Conservation (phyloP, 2,113 vertebrate genomes). For the Psophia crepitans region DNA sequence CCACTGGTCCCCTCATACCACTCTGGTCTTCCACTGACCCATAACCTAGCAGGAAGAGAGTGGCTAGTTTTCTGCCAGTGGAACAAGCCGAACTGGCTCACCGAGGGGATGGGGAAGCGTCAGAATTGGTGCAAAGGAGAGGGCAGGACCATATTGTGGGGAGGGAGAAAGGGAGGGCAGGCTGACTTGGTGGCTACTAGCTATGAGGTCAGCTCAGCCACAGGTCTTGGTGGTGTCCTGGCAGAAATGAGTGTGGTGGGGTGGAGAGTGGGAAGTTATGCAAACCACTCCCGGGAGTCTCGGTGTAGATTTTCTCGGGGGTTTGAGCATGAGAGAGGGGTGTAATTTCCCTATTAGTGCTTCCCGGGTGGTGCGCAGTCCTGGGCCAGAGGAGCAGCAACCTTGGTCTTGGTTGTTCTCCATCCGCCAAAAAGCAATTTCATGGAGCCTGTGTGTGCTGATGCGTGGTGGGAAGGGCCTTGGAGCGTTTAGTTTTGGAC, state of each 20-base stretch:
- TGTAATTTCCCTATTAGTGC: background rate
- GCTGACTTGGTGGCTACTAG: background rate
- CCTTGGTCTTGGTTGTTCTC: background rate
- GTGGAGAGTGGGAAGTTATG: background rate
- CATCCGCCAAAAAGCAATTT: background rate
- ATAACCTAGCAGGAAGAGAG: background rate
- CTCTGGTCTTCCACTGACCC: background rate
- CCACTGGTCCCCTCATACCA: background rate
- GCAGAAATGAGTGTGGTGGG: background rate
- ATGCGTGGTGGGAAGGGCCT: background rate
- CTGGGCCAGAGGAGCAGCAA: background rate
- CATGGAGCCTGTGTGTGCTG: accelerated
- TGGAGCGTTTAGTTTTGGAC: background rate
- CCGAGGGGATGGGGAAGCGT: background rate
- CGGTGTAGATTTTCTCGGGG: background rate
- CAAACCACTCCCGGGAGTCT: background rate
- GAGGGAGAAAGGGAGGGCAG: background rate
- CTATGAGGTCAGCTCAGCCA: background rate
- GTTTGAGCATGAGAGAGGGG: background rate
- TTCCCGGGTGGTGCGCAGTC: accelerated
- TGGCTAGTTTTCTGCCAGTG: background rate
- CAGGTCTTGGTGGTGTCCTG: background rate
- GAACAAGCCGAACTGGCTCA: background rate
- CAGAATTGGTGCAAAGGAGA: background rate
- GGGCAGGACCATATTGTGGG: background rate